Evolutionary conservation across 1,140 invertebrate genomes (phyloP).

Genomic region (Neodiprion lecontei): DNA sequence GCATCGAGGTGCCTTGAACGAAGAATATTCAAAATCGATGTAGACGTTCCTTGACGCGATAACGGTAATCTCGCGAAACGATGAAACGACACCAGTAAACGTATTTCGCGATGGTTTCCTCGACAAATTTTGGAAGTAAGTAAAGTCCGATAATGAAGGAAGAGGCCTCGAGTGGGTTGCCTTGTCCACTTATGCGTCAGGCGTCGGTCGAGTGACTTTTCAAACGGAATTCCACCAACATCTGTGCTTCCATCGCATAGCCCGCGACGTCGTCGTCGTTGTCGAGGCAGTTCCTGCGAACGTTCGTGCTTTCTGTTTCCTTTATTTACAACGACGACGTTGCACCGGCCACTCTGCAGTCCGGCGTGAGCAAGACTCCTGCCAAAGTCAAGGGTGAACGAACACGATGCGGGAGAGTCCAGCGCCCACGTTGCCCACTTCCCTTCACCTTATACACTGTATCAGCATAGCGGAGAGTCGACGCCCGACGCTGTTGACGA

Average conservation of each 20-base stretch:
- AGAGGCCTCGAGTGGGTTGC: constrained; percentile 58
- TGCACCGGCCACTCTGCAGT: background rate
- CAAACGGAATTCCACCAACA: constrained; percentile 61
- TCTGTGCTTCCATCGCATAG: constrained; percentile 51
- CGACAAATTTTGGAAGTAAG: constrained; percentile 19
- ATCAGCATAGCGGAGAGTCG: background rate
- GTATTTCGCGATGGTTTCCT: too few relatives aligned
- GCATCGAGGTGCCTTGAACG: too few relatives aligned
- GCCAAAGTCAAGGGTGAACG: constrained; percentile 51
- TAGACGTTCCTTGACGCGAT: too few relatives aligned
- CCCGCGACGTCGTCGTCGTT: background rate
- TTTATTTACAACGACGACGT: background rate
- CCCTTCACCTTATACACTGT: too few relatives aligned
- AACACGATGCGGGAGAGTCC: constrained; percentile 35
- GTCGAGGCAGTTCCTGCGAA: background rate
- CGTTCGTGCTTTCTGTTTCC: constrained; percentile 5
- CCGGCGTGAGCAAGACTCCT: too few relatives aligned
- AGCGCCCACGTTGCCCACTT: background rate
- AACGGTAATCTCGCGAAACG: too few relatives aligned
- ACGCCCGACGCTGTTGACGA: background rate
- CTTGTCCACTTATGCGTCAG: constrained; percentile 61
- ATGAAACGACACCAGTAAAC: too few relatives aligned
- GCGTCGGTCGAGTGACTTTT: constrained; percentile 58
- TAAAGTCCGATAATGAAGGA: constrained; percentile 51
- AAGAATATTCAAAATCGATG: too few relatives aligned